Evolutionary conservation across 2,888 invertebrate genomes (phyloP), one percentile per base, ranked within the genome.

Genomic region (Coenonympha glycerion): DNA sequence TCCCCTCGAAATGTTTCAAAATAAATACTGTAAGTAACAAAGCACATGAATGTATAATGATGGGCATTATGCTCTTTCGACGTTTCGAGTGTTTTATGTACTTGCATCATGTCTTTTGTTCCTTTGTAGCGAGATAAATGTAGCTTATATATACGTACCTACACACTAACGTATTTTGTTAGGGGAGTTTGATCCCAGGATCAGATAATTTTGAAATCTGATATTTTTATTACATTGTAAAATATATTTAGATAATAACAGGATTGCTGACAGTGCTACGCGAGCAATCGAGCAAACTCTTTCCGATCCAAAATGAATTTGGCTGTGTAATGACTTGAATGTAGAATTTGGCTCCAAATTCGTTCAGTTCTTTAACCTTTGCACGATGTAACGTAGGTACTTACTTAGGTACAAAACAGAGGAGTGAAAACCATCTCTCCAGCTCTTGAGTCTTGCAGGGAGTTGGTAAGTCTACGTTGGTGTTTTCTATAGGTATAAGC

Each of bases 11-110:
- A 76, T 66, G 71, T 82, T 82, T 79, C 76, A 82, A 85, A 87
- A 86, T 86, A 86, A 87, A 86, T 84, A 85, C 83, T 85, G 80
- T 83, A 84, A 84, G 81, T 73, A 80, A 84, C 82, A 84, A 83
- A 77, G 83, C 80, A 80, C 80, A 86, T 86, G 86, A 87, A 87
- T 86, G 71, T 83, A 82, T 86, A 86, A 87, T 87, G 84, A 87
- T 78, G 77, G 83, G 78, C 74, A 80, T 85, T 86, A 86, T 87
- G 75, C 81, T 76, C 73, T 79, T 70, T 76, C 66, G 76, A 79
- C 73, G 69, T 81, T 79, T 86, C 76, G 72, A 87, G 86, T 86
- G 85, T 86, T 86, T 86, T 86, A 86, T 87, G 64, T 87, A 81
- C 75, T 76, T 75, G 76, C 79, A 82, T 73, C 76, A 65, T 62